Percentiles rank a stretch among this genome's conserved stretches.
These are phyloP conservation scores for Lithophane socia DNA, from an alignment of 2,888 invertebrate species.

Conservation along the genomic window DNA sequence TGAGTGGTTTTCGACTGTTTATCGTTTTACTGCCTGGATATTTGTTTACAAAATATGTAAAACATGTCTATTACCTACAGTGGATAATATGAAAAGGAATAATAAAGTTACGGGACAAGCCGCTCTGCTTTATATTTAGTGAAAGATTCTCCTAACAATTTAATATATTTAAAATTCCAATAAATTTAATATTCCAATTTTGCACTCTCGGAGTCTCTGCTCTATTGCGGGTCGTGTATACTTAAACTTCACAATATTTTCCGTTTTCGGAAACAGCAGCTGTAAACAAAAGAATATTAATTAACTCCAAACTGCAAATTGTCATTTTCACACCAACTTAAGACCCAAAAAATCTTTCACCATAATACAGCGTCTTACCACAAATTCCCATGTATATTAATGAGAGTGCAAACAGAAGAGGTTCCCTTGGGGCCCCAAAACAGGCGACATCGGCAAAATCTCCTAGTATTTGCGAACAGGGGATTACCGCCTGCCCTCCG, in stretches of 20 bases:
- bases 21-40: not conserved
- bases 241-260: not conserved
- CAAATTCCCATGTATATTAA: constrained; percentile 78
- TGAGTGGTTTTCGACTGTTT: not conserved
- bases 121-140: too few species aligned
- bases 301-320: constrained; percentile 52
- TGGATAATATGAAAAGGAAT: too few species aligned
- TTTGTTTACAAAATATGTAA: too few species aligned
- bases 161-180: too few species aligned
- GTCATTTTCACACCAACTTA: constrained; percentile 45
- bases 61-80: too few species aligned
- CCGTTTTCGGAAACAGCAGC: not conserved
- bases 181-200: too few species aligned
- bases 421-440: constrained; percentile 67
- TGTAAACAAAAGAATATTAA: constrained; percentile 47
- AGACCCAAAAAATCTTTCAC: constrained; percentile 62
- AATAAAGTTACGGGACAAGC: too few species aligned
- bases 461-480: constrained; percentile 84
- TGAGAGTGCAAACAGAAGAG: constrained; percentile 79
- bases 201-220: too few species aligned
- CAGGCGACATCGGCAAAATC: constrained; percentile 79
- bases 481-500: constrained; percentile 84
- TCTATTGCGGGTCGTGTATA: not conserved
- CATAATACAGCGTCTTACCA: constrained; percentile 60
- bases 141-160: too few species aligned